phyloP scores from a whole-genome alignment of 2,888 invertebrate species.

The Poecilus cupreus region DNA sequence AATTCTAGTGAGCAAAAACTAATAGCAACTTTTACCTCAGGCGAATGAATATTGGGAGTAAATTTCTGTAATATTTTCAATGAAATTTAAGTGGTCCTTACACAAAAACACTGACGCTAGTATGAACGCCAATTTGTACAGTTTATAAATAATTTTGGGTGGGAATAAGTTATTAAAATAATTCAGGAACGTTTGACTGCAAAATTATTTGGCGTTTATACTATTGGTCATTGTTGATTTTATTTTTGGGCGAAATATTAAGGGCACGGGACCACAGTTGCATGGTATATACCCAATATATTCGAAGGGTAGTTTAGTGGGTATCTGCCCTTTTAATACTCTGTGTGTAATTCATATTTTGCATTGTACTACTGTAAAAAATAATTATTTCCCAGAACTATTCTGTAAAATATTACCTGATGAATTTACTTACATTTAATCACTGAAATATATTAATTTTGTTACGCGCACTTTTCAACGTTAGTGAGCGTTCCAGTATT shows the following conservation, averaged over 20 bases:
- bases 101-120: not conserved
- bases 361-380: not conserved
- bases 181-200: no score
- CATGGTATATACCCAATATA: not conserved
- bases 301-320: not conserved
- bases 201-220: no score
- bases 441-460: no score
- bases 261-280: conserved; percentile 38
- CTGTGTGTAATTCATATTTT: not conserved
- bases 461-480: no score
- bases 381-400: no score
- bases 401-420: no score
- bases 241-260: not conserved
- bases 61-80: not conserved
- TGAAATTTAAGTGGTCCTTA: conserved; percentile 11
- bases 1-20: not conserved
- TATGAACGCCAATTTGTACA: not conserved
- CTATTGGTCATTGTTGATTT: not conserved
- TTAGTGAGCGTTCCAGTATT: no score
- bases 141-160: no score
- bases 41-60: conserved; percentile 7
- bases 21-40: conserved; percentile 45
- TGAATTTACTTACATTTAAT: no score
- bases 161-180: no score
- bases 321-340: not conserved